Evolutionary conservation across 35 echinoderm and acorn worm genomes (phyloP), one percentile per base, ranked within the genome.

Genomic region (Stichopus chloronotus): DNA sequence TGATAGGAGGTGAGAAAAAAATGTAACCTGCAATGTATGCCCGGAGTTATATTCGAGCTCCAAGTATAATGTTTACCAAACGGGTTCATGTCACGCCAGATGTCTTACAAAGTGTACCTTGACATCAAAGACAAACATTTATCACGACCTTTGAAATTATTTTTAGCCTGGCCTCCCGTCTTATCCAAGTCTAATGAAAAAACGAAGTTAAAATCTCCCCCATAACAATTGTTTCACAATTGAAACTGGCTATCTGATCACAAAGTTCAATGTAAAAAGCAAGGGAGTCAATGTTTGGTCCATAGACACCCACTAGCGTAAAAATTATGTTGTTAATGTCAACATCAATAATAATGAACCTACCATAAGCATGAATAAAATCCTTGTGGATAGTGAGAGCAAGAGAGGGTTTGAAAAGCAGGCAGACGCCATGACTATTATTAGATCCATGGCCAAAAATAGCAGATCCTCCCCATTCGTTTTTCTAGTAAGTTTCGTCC

Each of bases 121-220:
- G 23, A 24, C 80, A 83, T 83, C 81, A 83, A 83, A 5, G 10
- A 43, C 80, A 83, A 43, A 83, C 80, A 83, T 25, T 55, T 83
- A 8, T 83, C 80, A n/a, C 81, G 81, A 52, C 16, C 14, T 57
- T 84, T 84, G 14, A 84, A 84, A 57, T 84, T 56, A 23, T 25
- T 55, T 8, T 57, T 53, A 57, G 55, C 43, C 9, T 9, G 30
- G 9, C 81, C 30, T n/a, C 81, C 81, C 55, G 30, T 84, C 55
- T 84, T 84, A 55, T 84, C 81, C 55, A 84, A 84, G 43, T 84
- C 81, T 23, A 84, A 55, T 1, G 30, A 55, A 84, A 84, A 84
- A 2, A 84, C 81, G 56, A 84, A 84, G 19, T 84, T 84, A 14
- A 84, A 84, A 23, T 84, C 81, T 12, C 81, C 52, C 8, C n/a